These are phyloP conservation scores for Limnephilus lunatus DNA, from an alignment of 2,888 invertebrate species.

Conservation along the genomic window DNA sequence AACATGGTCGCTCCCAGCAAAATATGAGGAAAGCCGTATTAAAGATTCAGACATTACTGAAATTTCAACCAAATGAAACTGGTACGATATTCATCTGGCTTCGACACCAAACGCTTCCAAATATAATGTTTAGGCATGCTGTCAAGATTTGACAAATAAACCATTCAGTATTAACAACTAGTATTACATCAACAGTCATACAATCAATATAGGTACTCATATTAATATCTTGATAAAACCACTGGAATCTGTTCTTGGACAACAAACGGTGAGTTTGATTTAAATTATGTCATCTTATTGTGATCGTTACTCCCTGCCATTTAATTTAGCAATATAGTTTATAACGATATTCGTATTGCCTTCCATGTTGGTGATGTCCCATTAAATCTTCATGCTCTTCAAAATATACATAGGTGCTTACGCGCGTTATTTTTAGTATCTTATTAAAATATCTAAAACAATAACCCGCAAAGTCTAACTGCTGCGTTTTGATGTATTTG, in stretches of 20 bases:
- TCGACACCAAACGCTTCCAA: constrained; percentile 33
- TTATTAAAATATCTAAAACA: background rate
- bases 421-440: background rate
- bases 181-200: background rate
- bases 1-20: constrained; percentile 9
- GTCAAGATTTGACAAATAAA: background rate
- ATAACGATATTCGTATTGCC: background rate
- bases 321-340: background rate
- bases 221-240: background rate
- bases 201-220: background rate
- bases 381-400: background rate
- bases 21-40: constrained; percentile 62
- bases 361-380: background rate
- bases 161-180: constrained; percentile 14
- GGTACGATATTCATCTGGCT: constrained; percentile 56
- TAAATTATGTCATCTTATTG: background rate
- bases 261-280: background rate
- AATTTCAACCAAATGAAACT: constrained; percentile 54
- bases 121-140: background rate
- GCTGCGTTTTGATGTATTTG: background rate
- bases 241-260: background rate
- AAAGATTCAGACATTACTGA: constrained; percentile 61
- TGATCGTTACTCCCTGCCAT: background rate
- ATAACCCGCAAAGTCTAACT: background rate
- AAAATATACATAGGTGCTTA: no score